Conservation (phyloP, 2,888 invertebrate genomes). For the Lasioglossum figueresi region DNA sequence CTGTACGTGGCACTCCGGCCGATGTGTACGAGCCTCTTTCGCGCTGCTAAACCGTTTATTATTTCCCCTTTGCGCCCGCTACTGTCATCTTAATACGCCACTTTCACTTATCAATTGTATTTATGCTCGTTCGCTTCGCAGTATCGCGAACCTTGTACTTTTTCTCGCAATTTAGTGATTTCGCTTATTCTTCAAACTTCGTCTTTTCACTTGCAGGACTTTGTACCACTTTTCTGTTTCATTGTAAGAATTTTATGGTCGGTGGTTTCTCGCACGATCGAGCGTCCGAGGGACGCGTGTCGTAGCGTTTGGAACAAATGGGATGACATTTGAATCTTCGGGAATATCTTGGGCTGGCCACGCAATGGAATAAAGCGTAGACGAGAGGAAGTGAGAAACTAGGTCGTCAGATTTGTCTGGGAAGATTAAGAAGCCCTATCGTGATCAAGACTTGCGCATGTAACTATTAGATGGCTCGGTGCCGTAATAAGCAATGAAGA, state of each 20-base stretch:
- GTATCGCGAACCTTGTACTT: no score
- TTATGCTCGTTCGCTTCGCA: neutral
- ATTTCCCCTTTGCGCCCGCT: neutral
- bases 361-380: slow-evolving; percentile 20
- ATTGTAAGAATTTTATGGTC: neutral
- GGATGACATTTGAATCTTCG: slow-evolving; percentile 16
- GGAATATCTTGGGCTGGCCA: slow-evolving; percentile 23
- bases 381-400: slow-evolving; percentile 65
- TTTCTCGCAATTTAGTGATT: neutral
- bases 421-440: slow-evolving; percentile 79
- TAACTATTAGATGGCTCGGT: slow-evolving; percentile 73
- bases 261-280: neutral
- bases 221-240: neutral
- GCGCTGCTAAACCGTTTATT: no score
- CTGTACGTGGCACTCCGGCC: no score
- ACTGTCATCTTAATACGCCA: neutral
- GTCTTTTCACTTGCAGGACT: neutral
- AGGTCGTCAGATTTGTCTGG: slow-evolving; percentile 74
- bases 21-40: neutral
- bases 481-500: slow-evolving; percentile 51
- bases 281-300: neutral
- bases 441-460: slow-evolving; percentile 63
- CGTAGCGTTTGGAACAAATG: neutral
- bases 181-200: no score
- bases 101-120: neutral